Evolutionary conservation across 2,888 invertebrate species (phyloP).

Genomic region (Acleris holmiana): DNA sequence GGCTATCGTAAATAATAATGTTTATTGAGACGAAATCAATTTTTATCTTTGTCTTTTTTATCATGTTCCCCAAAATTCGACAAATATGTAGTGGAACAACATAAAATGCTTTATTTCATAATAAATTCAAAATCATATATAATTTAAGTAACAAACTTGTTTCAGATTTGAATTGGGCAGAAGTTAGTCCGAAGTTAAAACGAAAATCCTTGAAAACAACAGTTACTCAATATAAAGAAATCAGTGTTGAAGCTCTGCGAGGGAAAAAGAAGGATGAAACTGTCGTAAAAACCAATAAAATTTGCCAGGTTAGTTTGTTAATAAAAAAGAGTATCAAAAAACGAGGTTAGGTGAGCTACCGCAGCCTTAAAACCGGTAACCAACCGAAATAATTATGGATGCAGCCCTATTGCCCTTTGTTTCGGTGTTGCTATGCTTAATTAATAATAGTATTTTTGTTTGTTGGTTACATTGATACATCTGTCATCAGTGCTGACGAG

Average conservation of each 20-base stretch:
- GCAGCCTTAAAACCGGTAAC: too few relatives aligned
- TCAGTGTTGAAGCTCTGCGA: constrained; percentile 70
- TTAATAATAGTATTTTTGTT: constrained; percentile 4
- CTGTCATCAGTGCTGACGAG: constrained; percentile 27
- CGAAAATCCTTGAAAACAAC: constrained; percentile 68
- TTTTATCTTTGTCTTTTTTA: too few relatives aligned
- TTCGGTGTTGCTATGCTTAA: constrained; percentile 14
- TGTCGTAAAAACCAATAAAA: constrained; percentile 70
- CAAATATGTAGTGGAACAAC: too few relatives aligned
- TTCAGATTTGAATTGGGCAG: constrained; percentile 69
- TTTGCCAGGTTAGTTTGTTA: constrained; percentile 72
- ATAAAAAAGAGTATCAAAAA: too few relatives aligned
- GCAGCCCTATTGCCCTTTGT: constrained; percentile 18
- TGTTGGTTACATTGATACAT: constrained; percentile 21
- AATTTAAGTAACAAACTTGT: constrained; percentile 36
- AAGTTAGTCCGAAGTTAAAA: constrained; percentile 66
- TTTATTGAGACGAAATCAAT: too few relatives aligned
- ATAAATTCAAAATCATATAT: too few relatives aligned
- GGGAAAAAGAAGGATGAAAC: constrained; percentile 79
- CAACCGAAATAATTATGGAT: not conserved
- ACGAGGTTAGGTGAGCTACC: too few relatives aligned
- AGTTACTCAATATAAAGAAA: constrained; percentile 68
- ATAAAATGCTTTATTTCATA: too few relatives aligned
- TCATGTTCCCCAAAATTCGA: too few relatives aligned
- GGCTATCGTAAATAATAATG: too few relatives aligned